Base-by-base conservation (phyloP, 2,113 vertebrate species). In the Bos javanicus region DNA sequence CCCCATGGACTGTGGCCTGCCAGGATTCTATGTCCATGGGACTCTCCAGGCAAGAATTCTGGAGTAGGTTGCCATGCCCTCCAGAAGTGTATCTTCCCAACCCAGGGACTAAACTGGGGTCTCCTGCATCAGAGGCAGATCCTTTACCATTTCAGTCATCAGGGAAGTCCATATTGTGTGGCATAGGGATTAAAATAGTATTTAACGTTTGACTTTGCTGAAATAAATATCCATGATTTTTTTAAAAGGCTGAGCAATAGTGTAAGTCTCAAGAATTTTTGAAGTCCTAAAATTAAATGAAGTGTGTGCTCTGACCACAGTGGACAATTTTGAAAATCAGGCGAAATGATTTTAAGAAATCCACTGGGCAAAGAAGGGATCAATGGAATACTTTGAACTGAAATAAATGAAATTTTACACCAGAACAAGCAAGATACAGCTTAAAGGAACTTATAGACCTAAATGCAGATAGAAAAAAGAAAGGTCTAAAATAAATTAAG, bases 201-300 rank as follows among this genome's bases (percentile, higher is more conserved):
- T 62, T 92, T 96, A 87, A 74, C n/a, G 78, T 90, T 74, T 87
- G 36, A 92, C 2, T 92, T 86, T 30, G 46, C 67, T 67, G 39
- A 94, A 56, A 54, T 91, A 96, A 86, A 76, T 86, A 90, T 57
- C 9, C 10, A 64, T 16, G 1, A 5, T 81, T 56, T 36, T 52
- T 52, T 28, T 10, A 54, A 62, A 95, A 87, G 46, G 3, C 59
- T 64, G 23, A 52, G 9, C 36, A 62, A 92, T 76, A 83, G 67
- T 74, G 2, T 84, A 81, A 93, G 12, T 67, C 64, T 84, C 23
- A 94, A 76, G 12, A 96, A 90, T 54, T 96, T 97, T 30, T 59
- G 54, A 95, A 95, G n/a, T 64, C 81, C 33, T 87, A 87, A 93
- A 81, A 52, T 96, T 87, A 96, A 87, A 86, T 43, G 67, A 87